Evolutionary conservation across 2,113 vertebrate genomes (phyloP).

Genomic region (Pomatorhinus ruficollis): DNA sequence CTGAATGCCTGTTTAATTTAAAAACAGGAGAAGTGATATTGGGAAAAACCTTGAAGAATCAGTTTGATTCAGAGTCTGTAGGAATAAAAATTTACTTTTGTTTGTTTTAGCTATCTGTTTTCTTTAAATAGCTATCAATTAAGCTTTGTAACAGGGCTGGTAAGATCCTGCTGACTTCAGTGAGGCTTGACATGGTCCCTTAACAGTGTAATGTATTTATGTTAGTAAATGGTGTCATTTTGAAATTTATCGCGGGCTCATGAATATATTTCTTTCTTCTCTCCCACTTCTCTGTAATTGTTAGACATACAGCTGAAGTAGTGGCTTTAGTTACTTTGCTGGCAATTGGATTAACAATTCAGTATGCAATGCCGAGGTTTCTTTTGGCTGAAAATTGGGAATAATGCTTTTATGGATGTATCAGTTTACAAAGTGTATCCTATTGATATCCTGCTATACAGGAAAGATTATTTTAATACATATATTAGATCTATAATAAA

Average conservation of each 20-base stretch:
- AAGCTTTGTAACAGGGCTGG: neutral
- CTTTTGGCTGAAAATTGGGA: neutral
- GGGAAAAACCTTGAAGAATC: neutral
- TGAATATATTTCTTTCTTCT: neutral
- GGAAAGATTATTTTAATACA: neutral
- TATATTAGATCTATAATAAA: neutral
- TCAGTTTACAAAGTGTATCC: neutral
- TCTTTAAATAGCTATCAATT: neutral
- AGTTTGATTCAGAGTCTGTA: neutral
- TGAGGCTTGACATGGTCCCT: neutral
- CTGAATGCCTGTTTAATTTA: neutral
- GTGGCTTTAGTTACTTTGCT: neutral
- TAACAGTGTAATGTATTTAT: neutral
- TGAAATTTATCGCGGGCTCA: neutral
- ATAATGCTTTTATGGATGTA: neutral
- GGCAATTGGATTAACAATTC: neutral
- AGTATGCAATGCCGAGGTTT: neutral
- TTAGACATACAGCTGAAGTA: neutral
- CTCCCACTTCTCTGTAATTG: neutral
- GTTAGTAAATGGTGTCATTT: neutral
- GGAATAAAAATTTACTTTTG: neutral
- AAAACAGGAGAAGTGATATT: neutral
- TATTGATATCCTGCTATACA: neutral
- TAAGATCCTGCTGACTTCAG: neutral
- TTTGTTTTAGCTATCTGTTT: neutral